phyloP scores from a whole-genome alignment of 1,140 invertebrate genomes.

The Tenebrio molitor region DNA sequence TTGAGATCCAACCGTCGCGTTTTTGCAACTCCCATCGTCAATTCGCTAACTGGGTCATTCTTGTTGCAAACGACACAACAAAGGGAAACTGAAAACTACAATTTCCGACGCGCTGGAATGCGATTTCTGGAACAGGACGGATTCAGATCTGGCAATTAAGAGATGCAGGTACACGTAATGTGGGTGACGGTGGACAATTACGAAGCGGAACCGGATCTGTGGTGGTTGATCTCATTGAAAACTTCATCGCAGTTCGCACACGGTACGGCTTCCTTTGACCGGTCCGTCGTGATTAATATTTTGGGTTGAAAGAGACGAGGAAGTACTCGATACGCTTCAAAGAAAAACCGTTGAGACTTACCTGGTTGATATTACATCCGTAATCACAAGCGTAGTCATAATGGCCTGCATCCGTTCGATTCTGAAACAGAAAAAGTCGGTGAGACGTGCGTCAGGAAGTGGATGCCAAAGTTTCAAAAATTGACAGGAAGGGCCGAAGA shows the following conservation, averaged over 20 bases:
- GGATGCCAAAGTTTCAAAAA: neutral
- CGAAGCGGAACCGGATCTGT: constrained; percentile 52
- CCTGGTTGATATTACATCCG: constrained; percentile 73
- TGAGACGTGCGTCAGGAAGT: neutral
- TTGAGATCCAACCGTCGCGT: too few relatives aligned
- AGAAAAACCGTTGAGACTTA: constrained; percentile 54
- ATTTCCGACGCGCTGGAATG: too few relatives aligned
- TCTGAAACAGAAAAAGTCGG: constrained; percentile 69
- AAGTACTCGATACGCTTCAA: constrained; percentile 42
- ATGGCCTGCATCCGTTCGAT: constrained; percentile 73
- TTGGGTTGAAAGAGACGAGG: constrained; percentile 41
- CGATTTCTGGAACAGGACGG: too few relatives aligned
- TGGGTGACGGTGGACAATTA: constrained; percentile 23
- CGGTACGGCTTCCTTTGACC: constrained; percentile 18
- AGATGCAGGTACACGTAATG: neutral
- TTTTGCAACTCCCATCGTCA: too few relatives aligned
- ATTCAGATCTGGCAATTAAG: too few relatives aligned
- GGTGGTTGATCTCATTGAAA: constrained; percentile 49
- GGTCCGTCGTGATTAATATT: constrained; percentile 24
- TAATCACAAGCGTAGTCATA: constrained; percentile 72
- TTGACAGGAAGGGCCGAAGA: neutral
- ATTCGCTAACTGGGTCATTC: too few relatives aligned
- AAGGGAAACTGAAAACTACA: too few relatives aligned
- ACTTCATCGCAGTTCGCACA: constrained; percentile 27
- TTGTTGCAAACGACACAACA: too few relatives aligned